Conservation (phyloP, 2,113 vertebrate genomes). For the Sinocyclocheilus rhinocerous region DNA sequence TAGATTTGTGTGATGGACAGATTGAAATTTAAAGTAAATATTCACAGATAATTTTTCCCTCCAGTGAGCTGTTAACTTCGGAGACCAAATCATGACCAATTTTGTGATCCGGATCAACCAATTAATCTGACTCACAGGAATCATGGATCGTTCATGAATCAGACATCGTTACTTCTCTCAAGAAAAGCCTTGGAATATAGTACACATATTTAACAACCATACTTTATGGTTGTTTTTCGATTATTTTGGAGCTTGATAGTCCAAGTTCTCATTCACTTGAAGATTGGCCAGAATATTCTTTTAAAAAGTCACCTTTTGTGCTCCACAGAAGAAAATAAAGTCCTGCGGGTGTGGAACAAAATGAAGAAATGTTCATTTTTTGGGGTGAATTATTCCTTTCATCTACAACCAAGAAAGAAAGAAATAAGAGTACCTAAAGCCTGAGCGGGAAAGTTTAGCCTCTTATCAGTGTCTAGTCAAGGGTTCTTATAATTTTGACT, state of each 20-base stretch:
- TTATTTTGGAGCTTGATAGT: not conserved
- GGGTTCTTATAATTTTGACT: slow-evolving; percentile 41
- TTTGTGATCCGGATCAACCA: not conserved
- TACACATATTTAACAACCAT: too few species aligned
- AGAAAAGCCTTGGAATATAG: not conserved
- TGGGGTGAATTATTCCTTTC: not conserved
- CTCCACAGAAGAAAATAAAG: too few species aligned
- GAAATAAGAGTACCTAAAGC: slow-evolving; percentile 18
- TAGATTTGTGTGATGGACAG: not conserved
- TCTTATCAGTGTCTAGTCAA: slow-evolving; percentile 32
- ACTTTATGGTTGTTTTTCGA: not conserved
- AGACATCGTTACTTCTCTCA: not conserved
- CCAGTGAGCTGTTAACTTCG: not conserved
- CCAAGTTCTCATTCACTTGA: not conserved
- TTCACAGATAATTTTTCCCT: not conserved
- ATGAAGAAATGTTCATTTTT: not conserved
- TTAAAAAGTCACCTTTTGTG: not conserved
- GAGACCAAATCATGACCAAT: not conserved
- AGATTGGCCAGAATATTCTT: too few species aligned
- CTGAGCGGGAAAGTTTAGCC: slow-evolving; percentile 13
- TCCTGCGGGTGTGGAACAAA: not conserved
- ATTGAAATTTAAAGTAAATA: not conserved
- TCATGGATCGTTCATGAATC: not conserved
- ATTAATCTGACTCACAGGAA: not conserved
- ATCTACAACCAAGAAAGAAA: not conserved